Conservation (phyloP, 2,888 invertebrate species). For the Masnerella sp. region DNA sequence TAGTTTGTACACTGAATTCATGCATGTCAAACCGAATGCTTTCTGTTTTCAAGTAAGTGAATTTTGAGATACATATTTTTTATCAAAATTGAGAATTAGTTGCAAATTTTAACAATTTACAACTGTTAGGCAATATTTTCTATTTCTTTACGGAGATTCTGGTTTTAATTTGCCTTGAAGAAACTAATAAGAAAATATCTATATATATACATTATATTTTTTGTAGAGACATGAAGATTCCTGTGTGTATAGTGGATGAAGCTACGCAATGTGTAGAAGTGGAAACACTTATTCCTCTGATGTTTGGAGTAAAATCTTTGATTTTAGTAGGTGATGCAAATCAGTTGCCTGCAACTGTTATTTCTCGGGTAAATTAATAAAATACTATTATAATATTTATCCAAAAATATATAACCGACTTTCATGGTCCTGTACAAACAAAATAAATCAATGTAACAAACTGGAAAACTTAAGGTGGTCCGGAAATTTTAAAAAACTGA, state of each 20-base stretch:
- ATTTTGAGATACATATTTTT: too few relatives aligned
- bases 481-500: too few relatives aligned
- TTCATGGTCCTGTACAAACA: too few relatives aligned
- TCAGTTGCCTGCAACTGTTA: conserved; percentile 89
- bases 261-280: conserved; percentile 93
- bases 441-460: too few relatives aligned
- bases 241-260: conserved; percentile 83
- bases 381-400: too few relatives aligned
- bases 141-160: too few relatives aligned
- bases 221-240: too few relatives aligned
- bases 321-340: conserved; percentile 92
- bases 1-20: conserved; percentile 83
- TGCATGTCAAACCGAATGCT: conserved; percentile 76
- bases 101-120: background rate
- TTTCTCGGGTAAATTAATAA: conserved; percentile 68
- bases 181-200: background rate
- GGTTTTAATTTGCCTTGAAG: background rate
- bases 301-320: conserved; percentile 85
- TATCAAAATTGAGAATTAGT: background rate
- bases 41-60: conserved; percentile 66
- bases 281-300: conserved; percentile 85
- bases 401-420: too few relatives aligned
- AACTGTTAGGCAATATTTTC: too few relatives aligned
- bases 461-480: too few relatives aligned
- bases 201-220: background rate